Percentiles rank a stretch among this genome's conserved stretches.
phyloP scores from a whole-genome alignment of 35 echinoderm and acorn worm genomes.

The Lytechinus variegatus region DNA sequence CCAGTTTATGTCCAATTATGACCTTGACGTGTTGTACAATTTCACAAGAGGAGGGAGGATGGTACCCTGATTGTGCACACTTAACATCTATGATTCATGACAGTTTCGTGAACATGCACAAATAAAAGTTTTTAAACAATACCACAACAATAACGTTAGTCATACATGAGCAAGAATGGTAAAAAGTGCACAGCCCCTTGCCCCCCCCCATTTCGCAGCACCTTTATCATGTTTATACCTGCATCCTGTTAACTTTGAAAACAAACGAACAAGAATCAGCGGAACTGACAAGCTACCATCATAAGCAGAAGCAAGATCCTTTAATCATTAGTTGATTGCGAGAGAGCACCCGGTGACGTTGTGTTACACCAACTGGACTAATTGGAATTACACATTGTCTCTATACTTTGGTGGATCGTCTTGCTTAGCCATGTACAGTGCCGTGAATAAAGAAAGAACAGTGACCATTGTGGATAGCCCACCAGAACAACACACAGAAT shows the following conservation, averaged over 20 bases:
- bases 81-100: not conserved
- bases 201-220: not conserved
- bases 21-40: not conserved
- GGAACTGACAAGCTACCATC: not conserved
- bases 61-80: not conserved
- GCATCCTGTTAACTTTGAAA: slow-evolving; percentile 12
- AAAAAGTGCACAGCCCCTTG: not conserved
- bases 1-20: not conserved
- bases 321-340: not conserved
- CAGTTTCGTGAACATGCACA: not conserved
- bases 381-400: not conserved
- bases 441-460: not conserved
- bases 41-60: not conserved
- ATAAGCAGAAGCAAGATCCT: not conserved
- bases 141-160: too few relatives aligned
- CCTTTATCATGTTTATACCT: not conserved
- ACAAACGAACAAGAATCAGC: not conserved
- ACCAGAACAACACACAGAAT: not conserved
- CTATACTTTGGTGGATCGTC: not conserved
- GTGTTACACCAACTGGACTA: not conserved
- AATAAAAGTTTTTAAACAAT: not conserved
- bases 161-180: too few relatives aligned
- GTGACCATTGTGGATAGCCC: not conserved
- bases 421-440: not conserved
- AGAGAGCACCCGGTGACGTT: not conserved